A percentile compares a stretch with the other conserved stretches of the same genome.
Conservation (phyloP, 2,888 invertebrate species). For the Ormia ochracea region DNA sequence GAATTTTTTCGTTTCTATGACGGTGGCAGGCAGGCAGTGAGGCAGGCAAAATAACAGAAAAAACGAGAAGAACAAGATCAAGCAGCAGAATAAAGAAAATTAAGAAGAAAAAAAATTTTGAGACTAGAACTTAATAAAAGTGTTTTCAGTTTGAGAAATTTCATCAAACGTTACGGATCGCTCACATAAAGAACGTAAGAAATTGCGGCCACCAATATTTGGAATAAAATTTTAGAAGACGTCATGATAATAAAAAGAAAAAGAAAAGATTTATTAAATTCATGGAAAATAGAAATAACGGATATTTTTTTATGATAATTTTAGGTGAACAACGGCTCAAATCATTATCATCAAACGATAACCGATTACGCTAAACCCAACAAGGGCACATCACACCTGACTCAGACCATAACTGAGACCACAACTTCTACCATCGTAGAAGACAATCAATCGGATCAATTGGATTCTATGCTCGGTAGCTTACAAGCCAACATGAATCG, state of each 20-base stretch:
- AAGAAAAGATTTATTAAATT: background rate
- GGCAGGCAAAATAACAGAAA: constrained; percentile 64
- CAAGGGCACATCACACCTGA: constrained; percentile 78
- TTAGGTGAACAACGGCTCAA: constrained; percentile 81
- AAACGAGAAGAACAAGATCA: constrained; percentile 62
- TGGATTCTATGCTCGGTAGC: constrained; percentile 79
- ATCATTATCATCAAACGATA: constrained; percentile 82
- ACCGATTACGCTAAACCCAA: constrained; percentile 85
- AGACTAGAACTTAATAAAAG: constrained; percentile 73
- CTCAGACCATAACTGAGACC: constrained; percentile 75
- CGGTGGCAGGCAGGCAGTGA: constrained; percentile 28
- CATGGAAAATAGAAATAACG: background rate
- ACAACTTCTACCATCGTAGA: constrained; percentile 74
- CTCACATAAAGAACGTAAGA: constrained; percentile 65
- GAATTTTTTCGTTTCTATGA: constrained; percentile 24
- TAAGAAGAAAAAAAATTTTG: constrained; percentile 65
- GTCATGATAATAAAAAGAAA: background rate
- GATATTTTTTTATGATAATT: constrained; percentile 49
- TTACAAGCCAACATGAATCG: constrained; percentile 98
- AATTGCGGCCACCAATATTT: background rate
- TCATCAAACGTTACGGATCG: constrained; percentile 71
- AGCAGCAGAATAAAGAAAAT: constrained; percentile 43
- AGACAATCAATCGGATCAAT: constrained; percentile 75
- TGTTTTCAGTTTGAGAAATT: constrained; percentile 75
- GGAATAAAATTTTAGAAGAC: background rate